Evolutionary conservation across 2,797 vertebrate genomes (phyloP), one percentile per base, ranked within the genome.

Genomic region (Melanotaenia pygmaea): DNA sequence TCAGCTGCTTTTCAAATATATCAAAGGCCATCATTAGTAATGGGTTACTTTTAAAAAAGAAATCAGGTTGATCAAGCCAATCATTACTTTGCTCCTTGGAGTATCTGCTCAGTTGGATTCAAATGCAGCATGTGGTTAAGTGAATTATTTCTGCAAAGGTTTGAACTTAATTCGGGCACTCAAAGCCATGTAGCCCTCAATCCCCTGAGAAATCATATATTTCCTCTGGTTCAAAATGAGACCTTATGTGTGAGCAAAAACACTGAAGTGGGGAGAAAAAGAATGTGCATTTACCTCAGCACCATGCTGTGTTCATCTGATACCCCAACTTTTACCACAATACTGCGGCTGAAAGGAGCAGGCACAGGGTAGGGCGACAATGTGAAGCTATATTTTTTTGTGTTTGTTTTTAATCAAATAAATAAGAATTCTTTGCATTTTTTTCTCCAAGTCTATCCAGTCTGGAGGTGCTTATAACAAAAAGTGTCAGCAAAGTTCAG

Each of bases 231-330:
- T 84, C 70, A 66, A 85, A 89, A 81, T 82, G 70, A 82, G 79
- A 87, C 76, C 77, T 82, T 81, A 83, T 83, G 76, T 82, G 66
- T 11, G 2, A 63, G 78, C 60, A 47, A 73, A 70, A 61, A 65
- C 64, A 72, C 64, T 70, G 63, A 58, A 70, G 18, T 16, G 35
- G 64, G 10, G 0, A 7, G 34, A 56, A 70, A 58, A 57, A 67
- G 45, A 81, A 77, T 20, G 70, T 86, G 84, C 88, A 89, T 86
- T 89, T 87, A 88, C 89, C 77, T 86, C 69, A 72, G 80, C 54
- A 12, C 72, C 90, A 87, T 54, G 82, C 88, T 87, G 89, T 66
- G 82, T 87, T 90, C 80, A 89, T 87, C 86, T 87, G 85, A 86
- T 59, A 7, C 57, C 70, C 64, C 71, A 20, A 67, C 76, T 76